These are phyloP conservation scores for Oasisia sp. DNA, from an alignment of 2,888 invertebrate species.

Conservation along the genomic window DNA sequence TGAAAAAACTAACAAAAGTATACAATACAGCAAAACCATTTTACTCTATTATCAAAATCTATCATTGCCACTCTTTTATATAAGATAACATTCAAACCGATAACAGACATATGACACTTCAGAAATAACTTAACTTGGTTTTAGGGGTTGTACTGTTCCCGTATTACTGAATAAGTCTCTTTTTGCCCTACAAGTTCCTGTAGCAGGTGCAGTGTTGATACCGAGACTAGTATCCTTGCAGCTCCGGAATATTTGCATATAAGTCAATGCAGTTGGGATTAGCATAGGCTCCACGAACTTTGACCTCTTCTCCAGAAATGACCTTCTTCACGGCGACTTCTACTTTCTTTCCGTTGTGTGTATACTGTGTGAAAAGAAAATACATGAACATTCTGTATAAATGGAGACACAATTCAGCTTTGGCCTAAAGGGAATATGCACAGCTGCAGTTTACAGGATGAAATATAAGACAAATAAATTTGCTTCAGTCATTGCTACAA, in stretches of 20 bases:
- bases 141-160: background rate
- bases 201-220: background rate
- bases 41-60: background rate
- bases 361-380: slow-evolving; percentile 65
- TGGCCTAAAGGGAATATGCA: no score
- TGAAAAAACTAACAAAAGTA: no score
- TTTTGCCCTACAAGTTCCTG: background rate
- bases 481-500: no score
- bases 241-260: slow-evolving; percentile 63
- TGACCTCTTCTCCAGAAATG: slow-evolving; percentile 66
- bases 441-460: no score
- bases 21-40: no score
- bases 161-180: background rate
- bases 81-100: background rate
- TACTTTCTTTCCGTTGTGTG: slow-evolving; percentile 72
- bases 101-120: background rate
- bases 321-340: slow-evolving; percentile 71
- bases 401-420: no score
- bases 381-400: background rate
- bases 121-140: background rate
- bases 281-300: slow-evolving; percentile 67
- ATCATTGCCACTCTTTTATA: background rate
- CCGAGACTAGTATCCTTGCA: slow-evolving; percentile 48
- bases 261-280: slow-evolving; percentile 68
- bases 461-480: no score